Evolutionary conservation across 2,888 invertebrate genomes (phyloP), one percentile per base, ranked within the genome.

Genomic region (Athalia circularis): DNA sequence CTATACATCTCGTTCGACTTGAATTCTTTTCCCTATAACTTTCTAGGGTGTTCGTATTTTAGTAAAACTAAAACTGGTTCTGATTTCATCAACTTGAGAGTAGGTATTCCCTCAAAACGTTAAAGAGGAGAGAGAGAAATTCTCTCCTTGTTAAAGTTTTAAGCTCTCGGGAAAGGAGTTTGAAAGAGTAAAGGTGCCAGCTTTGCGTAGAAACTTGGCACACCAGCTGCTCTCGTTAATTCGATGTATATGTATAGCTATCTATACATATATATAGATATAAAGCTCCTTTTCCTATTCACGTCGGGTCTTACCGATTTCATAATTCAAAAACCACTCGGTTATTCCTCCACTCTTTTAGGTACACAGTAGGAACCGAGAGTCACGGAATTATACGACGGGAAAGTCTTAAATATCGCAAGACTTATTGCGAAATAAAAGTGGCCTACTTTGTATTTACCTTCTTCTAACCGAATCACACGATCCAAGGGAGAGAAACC

Each of bases 81-180:
- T 29, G 64, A 64, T 64, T 64, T 64, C 45, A 64, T 64, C 64
- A 45, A 6, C 43, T 29, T 29, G 29, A 29, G 29, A 29, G 29
- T 29, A 29, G 29, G 29, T 29, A 29, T 29, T 29, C 2, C 29
- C 29, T 29, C 29, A 29, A 29, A 29, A 29, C 29, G 29, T 29
- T 29, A 29, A 29, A 2, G 29, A 1, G 1, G n/a, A 64, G 29
- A 64, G 45, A 64, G 45, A n/a, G 11, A 5, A 43, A 43, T 11
- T 3, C 45, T 64, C 45, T 64, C 43, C 45, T 64, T 64, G 6
- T 64, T 64, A n/a, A 47, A 64, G 64, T 64, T 64, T 11, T 7
- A 64, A 61, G 43, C 5, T 45, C 64, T 45, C 64, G 13, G n/a
- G 45, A 43, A 45, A 45, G 64, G 64, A 64, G 11, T 64, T 64